Conservation (phyloP, 2,888 invertebrate genomes). For the Limnephilus auricula region DNA sequence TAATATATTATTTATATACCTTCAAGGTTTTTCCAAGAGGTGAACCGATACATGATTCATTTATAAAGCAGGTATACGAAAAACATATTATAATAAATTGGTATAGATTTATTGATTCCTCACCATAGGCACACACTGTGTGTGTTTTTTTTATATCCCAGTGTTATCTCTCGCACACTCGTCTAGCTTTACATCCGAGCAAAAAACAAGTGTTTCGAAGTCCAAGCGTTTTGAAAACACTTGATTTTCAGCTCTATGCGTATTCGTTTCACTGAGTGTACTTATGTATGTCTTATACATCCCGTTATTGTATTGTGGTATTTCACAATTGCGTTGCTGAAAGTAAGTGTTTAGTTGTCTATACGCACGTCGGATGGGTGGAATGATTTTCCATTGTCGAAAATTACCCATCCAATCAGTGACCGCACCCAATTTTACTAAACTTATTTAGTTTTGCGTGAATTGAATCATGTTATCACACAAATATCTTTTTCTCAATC, state of each 20-base stretch:
- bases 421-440: neutral
- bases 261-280: neutral
- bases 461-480: neutral
- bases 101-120: neutral
- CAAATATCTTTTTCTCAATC: neutral
- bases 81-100: neutral
- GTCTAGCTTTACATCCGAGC: neutral
- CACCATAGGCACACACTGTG: neutral
- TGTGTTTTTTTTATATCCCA: neutral
- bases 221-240: neutral
- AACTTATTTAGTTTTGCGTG: neutral
- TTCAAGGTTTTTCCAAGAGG: neutral
- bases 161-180: neutral
- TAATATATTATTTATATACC: neutral
- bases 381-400: neutral
- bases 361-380: neutral
- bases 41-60: neutral
- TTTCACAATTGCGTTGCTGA: neutral
- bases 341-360: neutral
- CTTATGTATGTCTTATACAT: neutral
- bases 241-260: neutral
- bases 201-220: neutral
- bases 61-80: neutral
- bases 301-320: neutral
- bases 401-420: neutral